These are phyloP conservation scores for Lichenostomus cassidix DNA, from an alignment of 2,113 vertebrate species.

Conservation along the genomic window DNA sequence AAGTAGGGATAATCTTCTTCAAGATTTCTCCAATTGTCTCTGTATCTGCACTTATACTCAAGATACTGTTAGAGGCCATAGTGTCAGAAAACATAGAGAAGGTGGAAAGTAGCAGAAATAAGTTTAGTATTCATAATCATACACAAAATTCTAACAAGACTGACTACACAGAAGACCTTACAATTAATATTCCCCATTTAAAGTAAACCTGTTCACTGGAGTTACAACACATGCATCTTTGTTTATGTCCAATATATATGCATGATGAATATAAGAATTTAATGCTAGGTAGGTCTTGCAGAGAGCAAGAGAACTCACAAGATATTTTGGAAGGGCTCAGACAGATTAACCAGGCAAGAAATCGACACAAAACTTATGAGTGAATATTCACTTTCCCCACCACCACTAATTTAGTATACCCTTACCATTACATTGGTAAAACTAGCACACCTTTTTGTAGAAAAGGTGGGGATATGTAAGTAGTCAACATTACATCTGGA, in stretches of 20 bases:
- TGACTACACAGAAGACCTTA: constrained; percentile 63
- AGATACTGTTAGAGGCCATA: constrained; percentile 86
- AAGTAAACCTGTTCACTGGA: constrained; percentile 68
- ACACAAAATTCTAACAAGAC: constrained; percentile 10
- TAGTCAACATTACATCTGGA: constrained; percentile 76
- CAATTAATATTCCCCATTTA: constrained; percentile 74
- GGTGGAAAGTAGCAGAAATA: constrained; percentile 57
- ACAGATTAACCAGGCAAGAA: constrained; percentile 81
- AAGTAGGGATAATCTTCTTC: constrained; percentile 96
- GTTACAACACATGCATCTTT: constrained; percentile 81
- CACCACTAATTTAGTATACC: constrained; percentile 81
- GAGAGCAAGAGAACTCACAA: constrained; percentile 58
- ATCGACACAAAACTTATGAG: constrained; percentile 76
- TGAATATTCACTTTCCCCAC: constrained; percentile 79
- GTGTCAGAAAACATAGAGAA: constrained; percentile 74
- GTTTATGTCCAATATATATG: constrained; percentile 74
- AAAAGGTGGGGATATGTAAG: constrained; percentile 78
- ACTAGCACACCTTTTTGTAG: constrained; percentile 83
- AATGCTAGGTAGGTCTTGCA: constrained; percentile 73
- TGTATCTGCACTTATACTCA: constrained; percentile 97
- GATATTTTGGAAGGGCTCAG: constrained; percentile 80
- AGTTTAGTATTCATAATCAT: constrained; percentile 59
- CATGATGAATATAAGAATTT: constrained; percentile 53
- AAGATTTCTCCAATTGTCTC: constrained; percentile 96
- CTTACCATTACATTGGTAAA: constrained; percentile 77